Conservation (phyloP, 1,140 invertebrate genomes). For the Lasaia peninsularis region DNA sequence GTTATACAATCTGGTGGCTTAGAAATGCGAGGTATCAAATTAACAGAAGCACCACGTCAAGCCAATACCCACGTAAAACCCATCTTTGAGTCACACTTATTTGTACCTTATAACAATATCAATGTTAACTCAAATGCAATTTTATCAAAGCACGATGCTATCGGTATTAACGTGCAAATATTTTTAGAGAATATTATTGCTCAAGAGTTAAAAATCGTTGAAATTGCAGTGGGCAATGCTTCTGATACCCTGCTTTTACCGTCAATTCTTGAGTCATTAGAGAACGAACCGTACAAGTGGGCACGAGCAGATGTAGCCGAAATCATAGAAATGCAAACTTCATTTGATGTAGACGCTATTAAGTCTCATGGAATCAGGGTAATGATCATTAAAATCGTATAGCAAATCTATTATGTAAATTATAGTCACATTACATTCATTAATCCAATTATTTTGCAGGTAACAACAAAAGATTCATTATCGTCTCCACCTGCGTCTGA, state of each 20-base stretch:
- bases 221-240: not conserved
- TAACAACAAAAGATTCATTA: constrained; percentile 72
- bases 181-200: not conserved
- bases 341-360: too few species aligned
- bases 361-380: too few species aligned
- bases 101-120: not conserved
- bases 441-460: constrained; percentile 15
- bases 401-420: too few species aligned
- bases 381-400: too few species aligned
- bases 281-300: too few species aligned
- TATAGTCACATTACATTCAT: too few species aligned
- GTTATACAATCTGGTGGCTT: not conserved
- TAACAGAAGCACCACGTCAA: not conserved
- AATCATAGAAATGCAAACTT: too few species aligned
- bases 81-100: not conserved
- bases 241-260: not conserved
- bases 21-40: not conserved
- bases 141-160: not conserved
- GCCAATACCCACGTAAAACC: not conserved
- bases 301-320: too few species aligned
- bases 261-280: too few species aligned
- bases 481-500: constrained; percentile 80
- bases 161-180: not conserved
- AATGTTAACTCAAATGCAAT: not conserved
- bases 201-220: not conserved